A percentile compares a stretch with the other conserved stretches of the same genome.
Conservation (phyloP, 2,888 invertebrate genomes). For the Cremastinae sp. region DNA sequence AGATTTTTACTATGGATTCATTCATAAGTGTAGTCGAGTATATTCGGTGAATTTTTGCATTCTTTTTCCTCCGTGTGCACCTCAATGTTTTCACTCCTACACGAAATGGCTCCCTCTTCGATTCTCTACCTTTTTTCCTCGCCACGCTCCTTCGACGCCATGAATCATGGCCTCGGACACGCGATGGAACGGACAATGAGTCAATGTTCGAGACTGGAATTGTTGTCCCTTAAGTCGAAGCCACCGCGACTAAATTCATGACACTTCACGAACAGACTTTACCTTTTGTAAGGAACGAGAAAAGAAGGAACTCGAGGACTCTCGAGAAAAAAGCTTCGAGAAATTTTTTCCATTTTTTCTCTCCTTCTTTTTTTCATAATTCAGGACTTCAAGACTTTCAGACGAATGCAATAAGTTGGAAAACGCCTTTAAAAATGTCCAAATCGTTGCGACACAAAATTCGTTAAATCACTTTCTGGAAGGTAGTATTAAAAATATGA, state of each 20-base stretch:
- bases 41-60: too few species aligned
- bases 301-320: slow-evolving; percentile 50
- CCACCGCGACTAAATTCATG: slow-evolving; percentile 69
- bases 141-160: slow-evolving; percentile 34
- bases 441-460: too few species aligned
- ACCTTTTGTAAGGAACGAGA: background rate
- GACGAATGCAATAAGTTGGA: too few species aligned
- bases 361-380: too few species aligned
- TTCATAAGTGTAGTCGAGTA: slow-evolving; percentile 4
- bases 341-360: slow-evolving; percentile 1
- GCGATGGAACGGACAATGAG: slow-evolving; percentile 67
- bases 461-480: too few species aligned
- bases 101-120: background rate
- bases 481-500: too few species aligned
- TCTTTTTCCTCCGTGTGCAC: background rate
- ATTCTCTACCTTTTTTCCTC: too few species aligned
- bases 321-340: slow-evolving; percentile 39
- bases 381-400: too few species aligned
- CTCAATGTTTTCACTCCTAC: slow-evolving; percentile 7
- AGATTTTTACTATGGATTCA: background rate
- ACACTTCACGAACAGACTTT: slow-evolving; percentile 35
- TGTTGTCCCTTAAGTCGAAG: slow-evolving; percentile 66
- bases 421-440: too few species aligned
- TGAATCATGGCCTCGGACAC: slow-evolving; percentile 72
- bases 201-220: slow-evolving; percentile 68